Conservation (phyloP, 2,797 vertebrate genomes). For the Scomberomorus guttatus region DNA sequence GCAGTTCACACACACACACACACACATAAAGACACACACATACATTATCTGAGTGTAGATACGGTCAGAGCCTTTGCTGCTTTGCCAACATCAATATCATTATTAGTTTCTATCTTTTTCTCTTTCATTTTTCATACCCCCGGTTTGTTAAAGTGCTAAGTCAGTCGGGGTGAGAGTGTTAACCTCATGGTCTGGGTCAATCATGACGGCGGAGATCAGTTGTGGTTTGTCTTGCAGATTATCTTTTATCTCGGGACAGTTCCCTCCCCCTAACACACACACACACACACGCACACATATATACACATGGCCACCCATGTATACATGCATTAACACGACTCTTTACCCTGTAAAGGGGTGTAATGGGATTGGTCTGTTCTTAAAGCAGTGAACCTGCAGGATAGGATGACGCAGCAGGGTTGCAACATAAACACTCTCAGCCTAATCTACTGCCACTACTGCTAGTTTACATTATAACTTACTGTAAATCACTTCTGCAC, state of each 20-base stretch:
- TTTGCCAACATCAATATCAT: background rate
- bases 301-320: slow-evolving; percentile 21
- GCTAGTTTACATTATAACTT: too few species aligned
- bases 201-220: slow-evolving; percentile 15
- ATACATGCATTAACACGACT: slow-evolving; percentile 24
- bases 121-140: background rate
- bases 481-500: too few species aligned
- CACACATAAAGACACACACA: background rate
- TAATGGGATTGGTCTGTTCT: slow-evolving; percentile 75
- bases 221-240: slow-evolving; percentile 42
- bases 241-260: slow-evolving; percentile 19
- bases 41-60: background rate
- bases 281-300: slow-evolving; percentile 34
- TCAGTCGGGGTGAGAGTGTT: slow-evolving; percentile 29
- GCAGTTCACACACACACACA: background rate
- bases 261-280: background rate
- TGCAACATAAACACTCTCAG: slow-evolving; percentile 34
- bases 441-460: slow-evolving; percentile 2
- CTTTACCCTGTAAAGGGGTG: slow-evolving; percentile 28
- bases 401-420: slow-evolving; percentile 53
- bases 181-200: slow-evolving; percentile 29
- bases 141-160: background rate
- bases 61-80: background rate
- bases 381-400: slow-evolving; percentile 59
- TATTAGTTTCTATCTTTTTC: background rate